Conservation (phyloP, 1,140 invertebrate species). For the Batillaria attramentaria region DNA sequence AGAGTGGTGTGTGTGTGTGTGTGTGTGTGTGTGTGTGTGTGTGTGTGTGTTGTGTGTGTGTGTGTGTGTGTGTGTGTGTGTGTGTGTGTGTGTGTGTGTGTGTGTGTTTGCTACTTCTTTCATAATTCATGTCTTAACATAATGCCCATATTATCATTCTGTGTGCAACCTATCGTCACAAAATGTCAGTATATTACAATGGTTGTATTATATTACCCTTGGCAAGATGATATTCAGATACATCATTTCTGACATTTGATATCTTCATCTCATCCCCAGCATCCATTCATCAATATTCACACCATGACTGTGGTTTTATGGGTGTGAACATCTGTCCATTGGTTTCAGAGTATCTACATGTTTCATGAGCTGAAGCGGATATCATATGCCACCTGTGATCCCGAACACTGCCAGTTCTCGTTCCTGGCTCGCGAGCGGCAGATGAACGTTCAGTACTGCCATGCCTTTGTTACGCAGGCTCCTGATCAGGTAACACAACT, state of each 20-base stretch:
- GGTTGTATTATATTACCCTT: no score
- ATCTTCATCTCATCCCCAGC: neutral
- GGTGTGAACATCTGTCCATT: neutral
- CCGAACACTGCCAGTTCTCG: conserved; percentile 84
- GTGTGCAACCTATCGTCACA: no score
- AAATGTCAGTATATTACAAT: no score
- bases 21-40: neutral
- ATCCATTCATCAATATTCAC: neutral
- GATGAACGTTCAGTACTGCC: conserved; percentile 85
- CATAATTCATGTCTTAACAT: neutral
- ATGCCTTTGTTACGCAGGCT: conserved; percentile 85
- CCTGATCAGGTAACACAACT: conserved; percentile 80
- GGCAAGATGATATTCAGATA: neutral
- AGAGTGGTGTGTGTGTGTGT: conserved; percentile 45
- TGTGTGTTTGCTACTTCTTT: neutral
- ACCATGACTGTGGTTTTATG: neutral
- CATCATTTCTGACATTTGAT: neutral
- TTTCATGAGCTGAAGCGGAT: conserved; percentile 88
- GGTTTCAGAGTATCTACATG: conserved; percentile 84
- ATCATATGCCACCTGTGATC: conserved; percentile 90
- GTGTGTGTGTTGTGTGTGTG: neutral
- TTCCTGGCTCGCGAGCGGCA: conserved; percentile 86
- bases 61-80: neutral
- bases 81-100: neutral
- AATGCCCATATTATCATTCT: neutral